Percentiles rank a stretch among this genome's conserved stretches.
Evolutionary conservation across 2,797 vertebrate species (phyloP).

Genomic region (Sarcophilus harrisii): DNA sequence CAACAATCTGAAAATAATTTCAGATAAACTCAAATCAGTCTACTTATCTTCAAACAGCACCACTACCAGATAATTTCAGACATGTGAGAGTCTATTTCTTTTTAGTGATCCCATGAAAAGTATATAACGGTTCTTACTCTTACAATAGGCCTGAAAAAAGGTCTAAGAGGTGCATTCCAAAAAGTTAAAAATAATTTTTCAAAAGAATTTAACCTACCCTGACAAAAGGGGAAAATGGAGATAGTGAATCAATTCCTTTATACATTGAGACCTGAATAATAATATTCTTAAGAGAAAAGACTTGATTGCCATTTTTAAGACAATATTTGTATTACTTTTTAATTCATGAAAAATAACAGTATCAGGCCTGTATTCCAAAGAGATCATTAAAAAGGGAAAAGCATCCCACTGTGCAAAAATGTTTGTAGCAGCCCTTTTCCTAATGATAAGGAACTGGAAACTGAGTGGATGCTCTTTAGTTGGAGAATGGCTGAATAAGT

Average conservation of each 20-base stretch:
- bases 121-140: neutral
- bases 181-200: neutral
- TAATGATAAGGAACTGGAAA: no score
- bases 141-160: neutral
- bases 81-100: neutral
- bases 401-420: no score
- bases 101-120: neutral
- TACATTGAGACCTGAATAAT: neutral
- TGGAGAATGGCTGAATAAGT: no score
- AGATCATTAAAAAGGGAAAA: no score
- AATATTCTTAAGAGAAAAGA: neutral
- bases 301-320: neutral
- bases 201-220: neutral
- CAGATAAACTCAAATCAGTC: neutral
- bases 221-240: neutral
- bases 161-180: neutral
- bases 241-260: neutral
- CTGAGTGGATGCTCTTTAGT: no score
- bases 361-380: no score
- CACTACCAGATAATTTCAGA: neutral
- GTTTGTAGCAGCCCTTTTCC: no score
- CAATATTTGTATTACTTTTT: neutral
- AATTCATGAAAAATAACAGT: neutral
- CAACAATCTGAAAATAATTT: neutral
- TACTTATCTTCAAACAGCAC: neutral